Conservation (phyloP, 2,797 vertebrate genomes). For the Microhierax caerulescens region DNA sequence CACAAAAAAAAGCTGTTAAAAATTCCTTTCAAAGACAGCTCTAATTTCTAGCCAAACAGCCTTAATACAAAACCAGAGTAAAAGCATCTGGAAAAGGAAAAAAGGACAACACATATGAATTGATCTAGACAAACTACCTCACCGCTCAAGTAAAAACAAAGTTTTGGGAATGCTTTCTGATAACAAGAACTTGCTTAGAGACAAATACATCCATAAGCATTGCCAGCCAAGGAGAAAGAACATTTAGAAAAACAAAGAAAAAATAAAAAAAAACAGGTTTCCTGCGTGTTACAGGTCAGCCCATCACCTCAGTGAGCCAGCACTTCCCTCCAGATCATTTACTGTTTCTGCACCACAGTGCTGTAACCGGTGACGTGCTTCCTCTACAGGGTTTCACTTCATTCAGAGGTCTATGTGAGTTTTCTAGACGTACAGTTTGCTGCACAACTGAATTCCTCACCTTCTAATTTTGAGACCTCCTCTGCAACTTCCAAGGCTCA, state of each 20-base stretch:
- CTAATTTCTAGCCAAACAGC: not conserved
- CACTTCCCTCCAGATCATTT: not conserved
- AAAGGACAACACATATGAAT: not conserved
- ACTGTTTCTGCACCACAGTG: not conserved
- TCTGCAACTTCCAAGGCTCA: not conserved
- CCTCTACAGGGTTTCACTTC: not conserved
- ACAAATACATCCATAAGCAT: not conserved
- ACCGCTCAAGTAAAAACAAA: not conserved
- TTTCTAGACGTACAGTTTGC: not conserved
- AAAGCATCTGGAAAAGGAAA: not conserved
- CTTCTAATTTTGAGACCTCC: not conserved
- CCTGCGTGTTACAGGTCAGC: not conserved
- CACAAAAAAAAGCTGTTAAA: not conserved
- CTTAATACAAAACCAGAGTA: not conserved
- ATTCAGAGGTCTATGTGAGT: fast-evolving
- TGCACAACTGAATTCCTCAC: not conserved
- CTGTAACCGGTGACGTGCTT: not conserved
- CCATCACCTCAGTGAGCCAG: not conserved
- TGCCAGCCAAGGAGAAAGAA: not conserved
- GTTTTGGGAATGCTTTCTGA: not conserved
- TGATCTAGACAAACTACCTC: not conserved
- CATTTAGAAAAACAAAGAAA: not conserved
- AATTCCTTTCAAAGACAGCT: not conserved
- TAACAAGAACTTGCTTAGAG: not conserved
- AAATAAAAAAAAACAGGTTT: not conserved